Evolutionary conservation across 2,113 vertebrate genomes (phyloP), one percentile per base, ranked within the genome.

Genomic region (Caranx ignobilis): DNA sequence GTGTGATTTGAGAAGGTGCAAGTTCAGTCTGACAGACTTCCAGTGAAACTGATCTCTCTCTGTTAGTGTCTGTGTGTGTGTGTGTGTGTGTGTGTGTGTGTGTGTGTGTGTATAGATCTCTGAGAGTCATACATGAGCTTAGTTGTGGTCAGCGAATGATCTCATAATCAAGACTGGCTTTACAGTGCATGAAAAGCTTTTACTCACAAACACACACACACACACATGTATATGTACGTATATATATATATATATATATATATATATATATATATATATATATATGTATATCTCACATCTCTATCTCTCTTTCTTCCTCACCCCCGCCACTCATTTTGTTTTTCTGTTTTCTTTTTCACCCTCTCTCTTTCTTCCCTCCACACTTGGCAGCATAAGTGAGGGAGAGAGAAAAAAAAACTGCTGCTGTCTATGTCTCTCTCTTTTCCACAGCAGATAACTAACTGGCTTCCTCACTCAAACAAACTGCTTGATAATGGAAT

Each of bases 401-500:
- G 50, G 48, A 41, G 65, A 15, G 45, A 61, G 41, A 35, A 21
- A 37, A 72, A 52, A 74, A 52, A 21, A 50, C 15, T 37, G 62
- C 59, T 16, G 43, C 75, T 34, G 43, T 56, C 73, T 39, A 13
- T 31, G 18, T 75, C 41, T 73, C 71, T 70, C 18, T 35, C 26
- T 81, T 71, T 86, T 73, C 59, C 79, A 52, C 87, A 83, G 59
- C 39, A 67, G 88, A 88, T 89, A 83, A 83, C 89, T 90, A 87
- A 92, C 91, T 81, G 81, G 66, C 79, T 91, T 90, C 77, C 70
- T 88, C 86, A 74, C 84, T 89, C 87, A 87, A 82, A 90, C 89
- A 87, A 87, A 93, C 90, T 85, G 88, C 87, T 77, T 93, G 87
- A 92, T 93, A 93, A 93, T 92, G 80, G 76, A 92, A 88, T 92